Conservation (phyloP, 2,113 vertebrate genomes). For the Colossoma macropomum region DNA sequence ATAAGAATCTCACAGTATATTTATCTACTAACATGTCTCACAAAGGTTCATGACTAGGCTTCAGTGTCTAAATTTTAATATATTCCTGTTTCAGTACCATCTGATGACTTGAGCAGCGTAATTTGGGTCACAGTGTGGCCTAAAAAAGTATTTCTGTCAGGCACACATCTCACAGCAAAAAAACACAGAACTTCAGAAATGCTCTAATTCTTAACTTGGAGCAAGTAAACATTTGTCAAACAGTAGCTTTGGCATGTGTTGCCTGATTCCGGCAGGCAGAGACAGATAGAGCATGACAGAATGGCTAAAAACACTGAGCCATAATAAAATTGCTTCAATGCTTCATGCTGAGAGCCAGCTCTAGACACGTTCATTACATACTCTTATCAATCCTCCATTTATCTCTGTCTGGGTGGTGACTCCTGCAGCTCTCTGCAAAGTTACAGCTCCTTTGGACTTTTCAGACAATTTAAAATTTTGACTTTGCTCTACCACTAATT, state of each 20-base stretch:
- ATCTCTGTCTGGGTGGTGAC: not conserved
- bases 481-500: too few species aligned
- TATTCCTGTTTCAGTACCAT: not conserved
- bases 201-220: not conserved
- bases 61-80: not conserved
- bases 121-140: not conserved
- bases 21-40: too few species aligned
- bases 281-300: not conserved
- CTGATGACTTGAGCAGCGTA: not conserved
- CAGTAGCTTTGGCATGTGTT: not conserved
- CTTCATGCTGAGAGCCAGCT: not conserved
- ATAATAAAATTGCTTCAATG: not conserved
- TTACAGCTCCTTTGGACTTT: not conserved
- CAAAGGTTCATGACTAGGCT: not conserved
- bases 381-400: not conserved
- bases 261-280: not conserved
- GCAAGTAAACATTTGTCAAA: not conserved
- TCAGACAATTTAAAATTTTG: too few species aligned
- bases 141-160: not conserved
- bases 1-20: too few species aligned
- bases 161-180: not conserved
- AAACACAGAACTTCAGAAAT: not conserved
- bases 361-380: not conserved
- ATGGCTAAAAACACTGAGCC: not conserved
- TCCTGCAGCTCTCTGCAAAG: not conserved